These are phyloP conservation scores for Ptilonorhynchus violaceus DNA, from an alignment of 2,113 vertebrate genomes.

Conservation along the genomic window DNA sequence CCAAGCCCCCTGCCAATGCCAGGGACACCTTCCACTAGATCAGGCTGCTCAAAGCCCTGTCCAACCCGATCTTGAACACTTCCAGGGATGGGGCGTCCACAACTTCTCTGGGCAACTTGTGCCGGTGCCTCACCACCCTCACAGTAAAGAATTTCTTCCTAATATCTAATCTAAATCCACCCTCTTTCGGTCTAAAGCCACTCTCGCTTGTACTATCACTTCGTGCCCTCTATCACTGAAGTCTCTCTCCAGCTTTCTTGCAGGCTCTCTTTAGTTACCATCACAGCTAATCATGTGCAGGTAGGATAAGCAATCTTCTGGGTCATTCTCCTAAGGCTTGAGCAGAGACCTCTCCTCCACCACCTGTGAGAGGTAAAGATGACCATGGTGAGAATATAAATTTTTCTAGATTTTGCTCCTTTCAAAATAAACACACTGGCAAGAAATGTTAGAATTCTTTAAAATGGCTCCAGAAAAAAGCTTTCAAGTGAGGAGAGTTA, in stretches of 20 bases:
- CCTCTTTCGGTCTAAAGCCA: not conserved
- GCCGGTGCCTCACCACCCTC: not conserved
- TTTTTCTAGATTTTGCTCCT: not conserved
- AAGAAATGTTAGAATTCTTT: not conserved
- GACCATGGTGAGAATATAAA: not conserved
- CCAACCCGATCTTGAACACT: not conserved
- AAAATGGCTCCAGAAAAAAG: not conserved
- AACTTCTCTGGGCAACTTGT: not conserved
- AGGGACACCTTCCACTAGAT: too few relatives aligned
- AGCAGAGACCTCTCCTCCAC: not conserved
- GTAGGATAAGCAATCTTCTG: not conserved
- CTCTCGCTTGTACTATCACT: not conserved
- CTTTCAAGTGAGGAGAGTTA: not conserved
- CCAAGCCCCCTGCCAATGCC: not conserved
- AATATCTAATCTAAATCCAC: not conserved
- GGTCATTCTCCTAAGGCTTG: not conserved
- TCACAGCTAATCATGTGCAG: not conserved
- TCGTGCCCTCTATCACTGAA: too few relatives aligned
- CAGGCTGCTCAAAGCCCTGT: not conserved
- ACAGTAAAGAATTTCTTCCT: not conserved
- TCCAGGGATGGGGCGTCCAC: not conserved
- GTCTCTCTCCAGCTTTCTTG: not conserved
- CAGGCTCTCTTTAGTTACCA: not conserved
- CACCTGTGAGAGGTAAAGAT: not conserved
- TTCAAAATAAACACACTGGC: not conserved